Evolutionary conservation across 1,140 invertebrate species (phyloP), one percentile per base, ranked within the genome.

Genomic region (Zaprionus capensis): DNA sequence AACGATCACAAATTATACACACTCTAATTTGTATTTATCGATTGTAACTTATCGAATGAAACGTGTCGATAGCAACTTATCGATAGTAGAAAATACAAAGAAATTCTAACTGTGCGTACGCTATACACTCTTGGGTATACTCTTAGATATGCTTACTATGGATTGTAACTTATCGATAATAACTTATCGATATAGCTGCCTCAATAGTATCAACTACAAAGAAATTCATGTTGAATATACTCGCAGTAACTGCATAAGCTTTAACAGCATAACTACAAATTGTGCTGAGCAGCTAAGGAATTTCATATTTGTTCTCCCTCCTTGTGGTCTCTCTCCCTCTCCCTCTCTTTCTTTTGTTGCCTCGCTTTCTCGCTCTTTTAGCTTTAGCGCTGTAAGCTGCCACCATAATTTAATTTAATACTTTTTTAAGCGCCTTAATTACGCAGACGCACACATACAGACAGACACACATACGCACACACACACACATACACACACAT

Each of bases 351-450:
- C n/a, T 22, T 17, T 63, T 14, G 20, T 22, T 24, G 17, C 44
- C 24, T 9, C 2, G 2, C 36, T 38, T 2, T 4, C 14, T 38
- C 14, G 36, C n/a, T 68, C 14, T 55, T 7, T n/a, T 58, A 26
- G 5, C 24, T 36, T 61, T 24, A 15, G 24, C 14, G 34, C 31
- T 71, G 58, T 71, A 41, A 57, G 66, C 41, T 49, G 41, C 31
- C 6, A 59, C n/a, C 53, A 75, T 71, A 64, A 75, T 71, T 69
- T 62, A 55, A 28, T 64, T 71, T 71, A 59, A 71, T 64, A 53
- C 59, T 20, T 64, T 63, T 71, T 64, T 41, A 59, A 71, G 68
- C 68, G 68, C 68, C 64, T 71, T 76, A 76, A 76, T 76, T 71
- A 53, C 59, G 57, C 1, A 53, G 7, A 67, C 26, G 28, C 17